Conservation (phyloP, 2,888 invertebrate genomes). For the Julus scandinavius region DNA sequence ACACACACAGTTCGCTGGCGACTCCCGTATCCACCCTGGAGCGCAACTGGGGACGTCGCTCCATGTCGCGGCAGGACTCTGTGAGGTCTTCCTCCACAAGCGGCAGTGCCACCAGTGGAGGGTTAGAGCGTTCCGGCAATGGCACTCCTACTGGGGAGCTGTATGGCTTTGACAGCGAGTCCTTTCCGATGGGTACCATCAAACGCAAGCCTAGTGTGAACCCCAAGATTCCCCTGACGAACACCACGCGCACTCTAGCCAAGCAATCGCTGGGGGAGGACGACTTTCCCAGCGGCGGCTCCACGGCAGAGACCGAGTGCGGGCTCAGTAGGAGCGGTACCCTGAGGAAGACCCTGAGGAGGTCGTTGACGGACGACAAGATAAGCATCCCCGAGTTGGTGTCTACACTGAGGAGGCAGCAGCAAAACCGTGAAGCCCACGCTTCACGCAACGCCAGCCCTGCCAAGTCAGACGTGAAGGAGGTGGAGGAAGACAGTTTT, state of each 20-base stretch:
- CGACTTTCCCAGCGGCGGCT: slow-evolving; percentile 59
- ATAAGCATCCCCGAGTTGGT: slow-evolving; percentile 56
- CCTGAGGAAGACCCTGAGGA: slow-evolving; percentile 59
- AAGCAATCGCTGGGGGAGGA: slow-evolving; percentile 78
- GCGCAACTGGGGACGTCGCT: slow-evolving; percentile 62
- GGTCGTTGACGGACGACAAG: slow-evolving; percentile 60
- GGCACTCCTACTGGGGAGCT: slow-evolving; percentile 76
- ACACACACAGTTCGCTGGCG: slow-evolving; percentile 56
- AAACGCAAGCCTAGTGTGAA: slow-evolving; percentile 84
- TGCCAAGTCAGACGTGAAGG: slow-evolving; percentile 68
- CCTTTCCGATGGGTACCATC: slow-evolving; percentile 76
- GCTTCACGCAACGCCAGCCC: neutral
- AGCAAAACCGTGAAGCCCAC: slow-evolving; percentile 10
- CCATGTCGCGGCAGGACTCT: slow-evolving; percentile 68
- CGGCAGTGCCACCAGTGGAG: slow-evolving; percentile 77
- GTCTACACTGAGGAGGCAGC: slow-evolving; percentile 55
- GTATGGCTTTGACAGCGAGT: slow-evolving; percentile 68
- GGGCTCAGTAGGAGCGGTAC: slow-evolving; percentile 59
- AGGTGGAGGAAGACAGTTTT: slow-evolving; percentile 64
- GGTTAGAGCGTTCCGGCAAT: slow-evolving; percentile 71
- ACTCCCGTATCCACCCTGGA: slow-evolving; percentile 59
- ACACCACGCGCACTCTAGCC: slow-evolving; percentile 88
- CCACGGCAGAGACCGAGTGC: slow-evolving; percentile 57
- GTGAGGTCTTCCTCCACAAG: slow-evolving; percentile 80
- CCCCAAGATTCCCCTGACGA: slow-evolving; percentile 90